These are phyloP conservation scores for Noctuana brunneofusca DNA, from an alignment of 2,888 invertebrate species.

Conservation along the genomic window DNA sequence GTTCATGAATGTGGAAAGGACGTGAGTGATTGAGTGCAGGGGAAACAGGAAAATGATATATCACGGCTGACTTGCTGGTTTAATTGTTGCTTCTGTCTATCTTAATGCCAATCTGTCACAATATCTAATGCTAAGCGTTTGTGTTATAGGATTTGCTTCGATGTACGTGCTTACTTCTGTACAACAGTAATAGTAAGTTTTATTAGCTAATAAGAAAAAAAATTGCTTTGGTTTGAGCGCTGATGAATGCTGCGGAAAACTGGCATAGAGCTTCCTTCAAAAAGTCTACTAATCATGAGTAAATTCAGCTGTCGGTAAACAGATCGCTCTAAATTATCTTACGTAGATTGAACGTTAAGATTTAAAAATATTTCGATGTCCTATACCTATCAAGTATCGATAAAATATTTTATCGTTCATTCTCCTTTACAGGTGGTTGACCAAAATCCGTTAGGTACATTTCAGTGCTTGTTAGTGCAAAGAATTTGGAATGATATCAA, in stretches of 20 bases:
- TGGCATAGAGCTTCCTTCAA: too few relatives aligned
- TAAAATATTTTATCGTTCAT: slow-evolving; percentile 23
- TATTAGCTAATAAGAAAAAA: too few relatives aligned
- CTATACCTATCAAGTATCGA: slow-evolving; percentile 10
- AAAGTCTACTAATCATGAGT: too few relatives aligned
- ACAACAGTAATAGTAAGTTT: too few relatives aligned
- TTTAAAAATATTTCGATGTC: not conserved
- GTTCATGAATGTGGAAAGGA: not conserved
- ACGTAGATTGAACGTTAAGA: not conserved
- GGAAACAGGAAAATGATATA: slow-evolving; percentile 7
- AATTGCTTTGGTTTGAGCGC: too few relatives aligned
- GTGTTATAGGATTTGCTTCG: too few relatives aligned
- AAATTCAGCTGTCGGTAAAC: too few relatives aligned
- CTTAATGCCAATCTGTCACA: not conserved
- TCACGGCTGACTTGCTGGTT: not conserved
- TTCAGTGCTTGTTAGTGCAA: slow-evolving; percentile 14
- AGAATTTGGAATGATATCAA: slow-evolving; percentile 34
- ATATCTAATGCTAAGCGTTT: not conserved
- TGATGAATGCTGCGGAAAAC: too few relatives aligned
- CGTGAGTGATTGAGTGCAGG: slow-evolving; percentile 1
- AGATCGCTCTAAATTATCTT: too few relatives aligned
- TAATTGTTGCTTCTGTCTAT: not conserved
- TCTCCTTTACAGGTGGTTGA: slow-evolving; percentile 19
- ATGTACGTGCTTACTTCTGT: too few relatives aligned
- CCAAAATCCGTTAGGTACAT: slow-evolving; percentile 1